Conservation (phyloP, 2,113 vertebrate genomes). For the Perognathus longimembris region DNA sequence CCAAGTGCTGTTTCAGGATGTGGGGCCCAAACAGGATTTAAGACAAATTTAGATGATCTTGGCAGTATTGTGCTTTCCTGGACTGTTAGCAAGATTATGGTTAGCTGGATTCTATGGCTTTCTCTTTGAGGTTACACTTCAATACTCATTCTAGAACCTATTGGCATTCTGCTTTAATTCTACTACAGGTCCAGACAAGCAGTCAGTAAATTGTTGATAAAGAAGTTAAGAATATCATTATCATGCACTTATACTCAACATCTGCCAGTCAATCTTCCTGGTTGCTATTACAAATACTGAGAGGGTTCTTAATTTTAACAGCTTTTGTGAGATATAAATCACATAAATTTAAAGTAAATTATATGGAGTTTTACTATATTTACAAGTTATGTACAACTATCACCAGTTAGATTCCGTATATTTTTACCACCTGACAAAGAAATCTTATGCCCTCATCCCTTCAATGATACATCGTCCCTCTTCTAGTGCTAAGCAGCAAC, state of each 20-base stretch:
- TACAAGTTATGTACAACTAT: not conserved
- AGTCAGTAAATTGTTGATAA: not conserved
- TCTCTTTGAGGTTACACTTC: not conserved
- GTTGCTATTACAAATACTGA: not conserved
- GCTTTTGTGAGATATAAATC: not conserved
- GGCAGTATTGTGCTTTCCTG: not conserved
- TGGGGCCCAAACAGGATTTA: not conserved
- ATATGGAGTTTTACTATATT: not conserved
- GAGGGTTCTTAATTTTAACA: slow-evolving; percentile 1
- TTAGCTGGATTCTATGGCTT: slow-evolving; percentile 4
- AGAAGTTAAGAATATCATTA: not conserved
- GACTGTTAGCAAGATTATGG: not conserved
- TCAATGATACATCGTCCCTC: not conserved
- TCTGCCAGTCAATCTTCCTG: not conserved
- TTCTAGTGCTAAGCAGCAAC: not conserved
- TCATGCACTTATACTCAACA: not conserved
- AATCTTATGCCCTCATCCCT: not conserved
- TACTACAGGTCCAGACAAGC: not conserved
- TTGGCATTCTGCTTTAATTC: not conserved
- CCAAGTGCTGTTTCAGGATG: not conserved
- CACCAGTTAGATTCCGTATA: not conserved
- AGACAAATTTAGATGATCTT: not conserved
- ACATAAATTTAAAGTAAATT: not conserved
- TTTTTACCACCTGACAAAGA: slow-evolving; percentile 27
- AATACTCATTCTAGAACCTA: slow-evolving; percentile 15